Base-by-base conservation (phyloP, 2,113 vertebrate genomes). In the Echinops telfairi region DNA sequence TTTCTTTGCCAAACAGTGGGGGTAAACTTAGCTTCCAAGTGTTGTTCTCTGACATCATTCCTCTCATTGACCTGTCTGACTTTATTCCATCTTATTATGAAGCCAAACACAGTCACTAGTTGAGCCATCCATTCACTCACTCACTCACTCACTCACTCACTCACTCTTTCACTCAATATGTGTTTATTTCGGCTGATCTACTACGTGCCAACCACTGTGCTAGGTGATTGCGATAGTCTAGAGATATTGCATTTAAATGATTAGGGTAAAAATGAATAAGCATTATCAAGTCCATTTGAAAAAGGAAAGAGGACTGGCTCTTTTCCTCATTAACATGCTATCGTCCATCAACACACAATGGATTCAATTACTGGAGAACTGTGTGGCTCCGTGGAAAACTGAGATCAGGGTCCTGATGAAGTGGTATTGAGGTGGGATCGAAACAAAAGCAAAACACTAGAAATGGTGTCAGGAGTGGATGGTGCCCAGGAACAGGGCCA, bases 61-160 rank as follows among this genome's bases (percentile, higher is more conserved):
- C 27, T 86, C 6, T 79, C 8, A 29, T 77, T 71, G 79, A 36
- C 17, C 40, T 75, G 43, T 76, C 60, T 85, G 27, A 25, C 47
- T 83, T 95, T 75, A 73, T 86, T 92, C 84, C 70, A 66, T 43
- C 20, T 36, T 53, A 87, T 33, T 12, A 86, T 27, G 47, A 94
- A 91, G 40, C n/a, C 33, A 77, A 88, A 82, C 8, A 73, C 33
- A 94, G 60, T 78, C 53, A 84, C n/a, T 29, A 3, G 53, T 53
- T 86, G 47, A 96, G 58, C 2, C 84, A 83, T 19, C 76, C 70
- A 86, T 40, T 40, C 40, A 40, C 40, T 40, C 40, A 40, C 7
- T 40, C 40, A 40, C 7, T 40, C 4, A 53, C 10, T 53, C 47
- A 53, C 10, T 53, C 47, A 53, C 10, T 73, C 81, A 83, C 83